Base-by-base conservation (phyloP, 1,140 invertebrate genomes). In the Gryon sp. region DNA sequence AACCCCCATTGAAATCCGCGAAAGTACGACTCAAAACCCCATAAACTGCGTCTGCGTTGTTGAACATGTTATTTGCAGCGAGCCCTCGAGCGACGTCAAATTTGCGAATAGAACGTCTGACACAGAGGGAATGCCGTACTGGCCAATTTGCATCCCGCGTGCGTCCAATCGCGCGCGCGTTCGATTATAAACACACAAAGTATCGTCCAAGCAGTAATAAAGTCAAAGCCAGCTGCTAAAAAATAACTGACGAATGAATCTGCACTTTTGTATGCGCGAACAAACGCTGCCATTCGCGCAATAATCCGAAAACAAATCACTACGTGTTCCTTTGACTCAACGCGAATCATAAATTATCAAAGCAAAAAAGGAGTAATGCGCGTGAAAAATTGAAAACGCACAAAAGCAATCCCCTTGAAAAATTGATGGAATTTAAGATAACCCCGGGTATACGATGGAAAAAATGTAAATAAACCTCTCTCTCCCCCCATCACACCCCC, bases 351-450 rank as follows among this genome's bases (percentile, higher is more conserved):
- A 77, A 77, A 77, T 77, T 77, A 72, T 68, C 53, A 15, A 30
- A 24, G 53, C 53, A 53, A 77, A 77, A 72, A 77, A 77, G 53
- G 60, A 66, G 53, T 72, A 62, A 68, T 72, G 60, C 62, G 68
- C 75, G 55, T 72, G 66, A 72, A 77, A 77, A 77, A 77, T 77
- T 77, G 75, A 77, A 77, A 77, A 77, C 53, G 60, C 60, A 77
- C 66, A 72, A 72, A n/a, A 72, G 75, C 68, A 62, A 72, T 68
- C 45, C 75, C 14, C 48, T 72, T 77, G 75, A 72, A 77, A 77
- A 77, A 77, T 77, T 77, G 75, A 77, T 77, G 68, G 75, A 77
- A 77, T 77, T 72, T 60, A 68, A 77, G 66, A 72, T 77, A 77
- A 57, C 68, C 66, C 75, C 60, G 74, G 24, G n/a, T n/a, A n/a